Conservation (phyloP, 1,140 invertebrate species). For the Eurosta solidaginis region DNA sequence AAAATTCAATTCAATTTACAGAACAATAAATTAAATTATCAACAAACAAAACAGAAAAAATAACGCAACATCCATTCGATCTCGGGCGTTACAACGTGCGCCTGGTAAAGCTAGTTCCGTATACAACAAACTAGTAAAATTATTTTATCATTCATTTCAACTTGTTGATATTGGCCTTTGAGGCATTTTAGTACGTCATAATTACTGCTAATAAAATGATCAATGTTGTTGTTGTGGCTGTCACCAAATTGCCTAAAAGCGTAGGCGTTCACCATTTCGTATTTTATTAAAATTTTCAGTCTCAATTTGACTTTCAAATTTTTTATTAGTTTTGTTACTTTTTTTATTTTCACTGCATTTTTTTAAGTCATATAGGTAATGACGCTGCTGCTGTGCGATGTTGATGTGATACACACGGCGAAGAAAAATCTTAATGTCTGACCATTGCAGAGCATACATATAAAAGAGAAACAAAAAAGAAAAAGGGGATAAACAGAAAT, state of each 20-base stretch:
- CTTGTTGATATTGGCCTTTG: slow-evolving; percentile 13
- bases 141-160: too few relatives aligned
- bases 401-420: too few relatives aligned
- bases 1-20: too few relatives aligned
- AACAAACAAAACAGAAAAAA: too few relatives aligned
- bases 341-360: neutral
- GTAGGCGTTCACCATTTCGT: neutral
- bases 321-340: neutral
- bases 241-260: neutral
- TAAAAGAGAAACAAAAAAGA: neutral
- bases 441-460: neutral
- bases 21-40: too few relatives aligned
- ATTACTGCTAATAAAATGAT: neutral
- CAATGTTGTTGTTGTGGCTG: neutral
- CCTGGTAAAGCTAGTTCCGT: too few relatives aligned
- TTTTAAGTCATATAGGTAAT: neutral
- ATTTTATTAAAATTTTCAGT: neutral
- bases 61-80: too few relatives aligned
- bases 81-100: too few relatives aligned
- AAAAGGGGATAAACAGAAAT: neutral
- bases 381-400: neutral
- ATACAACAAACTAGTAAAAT: too few relatives aligned
- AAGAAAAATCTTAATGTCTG: neutral
- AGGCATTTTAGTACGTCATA: neutral
- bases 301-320: neutral